These are phyloP conservation scores for Saturnia pavonia DNA, from an alignment of 2,888 invertebrate genomes.

Conservation along the genomic window DNA sequence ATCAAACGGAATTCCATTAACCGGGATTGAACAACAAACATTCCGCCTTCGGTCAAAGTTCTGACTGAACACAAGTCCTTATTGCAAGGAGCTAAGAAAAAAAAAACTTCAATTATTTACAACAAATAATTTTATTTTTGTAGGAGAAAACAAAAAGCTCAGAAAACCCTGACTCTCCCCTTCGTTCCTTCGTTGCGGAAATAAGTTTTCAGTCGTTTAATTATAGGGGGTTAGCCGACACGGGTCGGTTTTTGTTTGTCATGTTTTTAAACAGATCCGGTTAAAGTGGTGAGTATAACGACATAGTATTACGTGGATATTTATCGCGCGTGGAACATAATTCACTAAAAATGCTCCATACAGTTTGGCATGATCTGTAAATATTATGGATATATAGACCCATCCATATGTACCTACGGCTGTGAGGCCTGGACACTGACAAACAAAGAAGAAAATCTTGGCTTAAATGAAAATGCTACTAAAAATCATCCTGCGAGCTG, in stretches of 20 bases:
- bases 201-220: background rate
- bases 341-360: too few relatives aligned
- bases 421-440: too few relatives aligned
- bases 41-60: conserved; percentile 10
- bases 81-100: background rate
- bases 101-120: conserved; percentile 7
- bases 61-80: conserved; percentile 4
- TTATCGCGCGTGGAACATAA: too few relatives aligned
- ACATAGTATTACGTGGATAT: background rate
- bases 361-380: too few relatives aligned
- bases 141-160: background rate
- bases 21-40: conserved; percentile 1
- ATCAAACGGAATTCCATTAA: background rate
- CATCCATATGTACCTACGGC: too few relatives aligned
- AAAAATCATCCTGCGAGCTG: too few relatives aligned
- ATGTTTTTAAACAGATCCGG: background rate
- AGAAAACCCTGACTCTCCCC: background rate
- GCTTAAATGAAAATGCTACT: too few relatives aligned
- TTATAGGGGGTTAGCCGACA: conserved; percentile 4
- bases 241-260: conserved; percentile 4
- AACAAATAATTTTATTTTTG: conserved; percentile 10
- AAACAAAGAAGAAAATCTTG: too few relatives aligned
- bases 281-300: background rate
- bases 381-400: too few relatives aligned
- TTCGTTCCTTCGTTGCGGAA: too few relatives aligned